Base-by-base conservation (phyloP, 2,113 vertebrate species). In the Hippolais icterina region DNA sequence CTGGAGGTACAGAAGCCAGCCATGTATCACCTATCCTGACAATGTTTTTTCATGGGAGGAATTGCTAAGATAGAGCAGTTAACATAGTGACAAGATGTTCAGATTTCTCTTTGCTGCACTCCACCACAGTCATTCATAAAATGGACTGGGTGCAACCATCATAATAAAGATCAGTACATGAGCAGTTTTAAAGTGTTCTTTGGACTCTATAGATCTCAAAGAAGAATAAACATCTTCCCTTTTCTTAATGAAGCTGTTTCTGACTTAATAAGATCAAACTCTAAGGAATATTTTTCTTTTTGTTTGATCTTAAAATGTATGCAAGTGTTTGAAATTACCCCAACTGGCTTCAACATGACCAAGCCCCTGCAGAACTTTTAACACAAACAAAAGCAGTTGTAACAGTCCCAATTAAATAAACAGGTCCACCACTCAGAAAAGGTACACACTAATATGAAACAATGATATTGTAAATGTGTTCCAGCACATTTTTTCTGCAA, bases 21-120 rank as follows among this genome's bases (percentile, higher is more conserved):
- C 15, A 12, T 18, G 7, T 21, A n/a, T 50, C 39, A 31, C 6
- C 39, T 28, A 10, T 12, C 7, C 24, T 27, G 83, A 2, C 46
- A 57, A 41, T 20, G 12, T 2, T n/a, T 71, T 54, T 71, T 35
- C 0, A 0, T 0, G 42, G 35, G 10, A 54, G 24, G 82, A 71
- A 83, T 28, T 57, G 63, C 7, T n/a, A 29, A 39, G 5, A 20
- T 2, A 42, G 0, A 63, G 49, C 71, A 76, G n/a, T 37, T 22
- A 31, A 20, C 44, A 85, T 1, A 71, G 33, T 9, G 25, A 49
- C 33, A 56, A 80, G 44, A 47, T 15, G 42, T 35, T 54, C 61
- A 61, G 53, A 65, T 59, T 75, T 54, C 14, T 53, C 53, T 41
- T 1, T 16, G 39, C 39, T 64, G 44, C 2, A 0, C 42, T 87